Evolutionary conservation across 2,888 invertebrate genomes (phyloP).

Genomic region (Sphaerophoria rueppellii): DNA sequence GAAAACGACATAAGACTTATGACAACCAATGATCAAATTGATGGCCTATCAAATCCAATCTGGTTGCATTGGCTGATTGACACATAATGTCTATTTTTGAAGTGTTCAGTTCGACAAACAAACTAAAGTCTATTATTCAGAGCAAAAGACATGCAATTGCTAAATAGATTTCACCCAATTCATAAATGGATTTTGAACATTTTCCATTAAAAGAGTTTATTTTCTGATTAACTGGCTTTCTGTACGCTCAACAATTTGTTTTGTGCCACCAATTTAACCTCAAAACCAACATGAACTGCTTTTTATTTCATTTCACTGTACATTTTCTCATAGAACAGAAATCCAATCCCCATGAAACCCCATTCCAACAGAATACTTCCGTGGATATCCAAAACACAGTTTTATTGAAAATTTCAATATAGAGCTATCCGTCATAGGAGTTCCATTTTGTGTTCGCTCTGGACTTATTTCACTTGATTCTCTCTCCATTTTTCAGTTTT

Average conservation of each 20-base stretch:
- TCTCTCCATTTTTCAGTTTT: no score
- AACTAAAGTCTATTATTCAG: no score
- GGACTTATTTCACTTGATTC: no score
- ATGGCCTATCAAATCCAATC: no score
- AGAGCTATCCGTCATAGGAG: conserved; percentile 38
- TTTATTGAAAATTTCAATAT: not conserved
- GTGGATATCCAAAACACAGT: conserved; percentile 29
- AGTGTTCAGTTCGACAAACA: no score
- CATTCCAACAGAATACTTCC: conserved; percentile 22
- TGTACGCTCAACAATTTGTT: conserved; percentile 17
- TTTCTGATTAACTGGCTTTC: not conserved
- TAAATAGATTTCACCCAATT: not conserved
- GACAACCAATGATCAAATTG: no score
- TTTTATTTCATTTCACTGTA: no score
- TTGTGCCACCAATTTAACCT: not conserved
- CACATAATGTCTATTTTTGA: no score
- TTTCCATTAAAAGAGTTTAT: conserved; percentile 3
- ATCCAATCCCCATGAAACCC: conserved; percentile 36
- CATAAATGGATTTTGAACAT: not conserved
- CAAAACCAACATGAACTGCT: conserved; percentile 47
- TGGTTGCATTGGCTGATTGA: no score
- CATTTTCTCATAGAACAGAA: no score
- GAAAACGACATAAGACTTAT: no score
- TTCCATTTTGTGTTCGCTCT: not conserved
- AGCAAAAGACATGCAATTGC: no score